Evolutionary conservation across 2,888 invertebrate genomes (phyloP).

Genomic region (Ormyrus thymus): DNA sequence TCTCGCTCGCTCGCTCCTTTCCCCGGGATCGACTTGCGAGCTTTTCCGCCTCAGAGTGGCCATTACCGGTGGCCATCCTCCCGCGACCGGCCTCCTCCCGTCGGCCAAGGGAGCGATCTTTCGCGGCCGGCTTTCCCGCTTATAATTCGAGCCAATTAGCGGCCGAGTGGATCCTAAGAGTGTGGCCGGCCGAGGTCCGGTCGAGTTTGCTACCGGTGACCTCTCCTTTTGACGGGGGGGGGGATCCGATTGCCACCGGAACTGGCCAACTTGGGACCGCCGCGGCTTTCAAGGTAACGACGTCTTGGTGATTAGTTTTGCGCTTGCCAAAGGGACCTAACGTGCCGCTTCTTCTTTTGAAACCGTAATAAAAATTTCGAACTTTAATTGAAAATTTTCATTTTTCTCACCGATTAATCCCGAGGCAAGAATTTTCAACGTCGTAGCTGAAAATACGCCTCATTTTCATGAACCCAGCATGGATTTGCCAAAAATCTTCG

Average conservation of each 20-base stretch:
- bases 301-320: too few species aligned
- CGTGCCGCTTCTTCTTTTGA: too few species aligned
- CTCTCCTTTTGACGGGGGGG: conserved; percentile 13
- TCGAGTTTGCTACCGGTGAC: neutral
- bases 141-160: conserved; percentile 48
- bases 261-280: too few species aligned
- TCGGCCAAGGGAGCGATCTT: neutral
- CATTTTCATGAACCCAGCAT: too few species aligned
- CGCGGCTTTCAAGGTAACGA: too few species aligned
- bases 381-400: too few species aligned
- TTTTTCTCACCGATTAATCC: too few species aligned
- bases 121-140: neutral
- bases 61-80: conserved; percentile 66
- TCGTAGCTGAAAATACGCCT: too few species aligned
- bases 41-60: conserved; percentile 69
- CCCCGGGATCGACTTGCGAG: conserved; percentile 22
- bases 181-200: neutral
- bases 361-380: too few species aligned
- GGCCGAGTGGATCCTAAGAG: neutral
- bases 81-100: conserved; percentile 12
- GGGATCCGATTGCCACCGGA: neutral
- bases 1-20: neutral
- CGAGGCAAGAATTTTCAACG: too few species aligned
- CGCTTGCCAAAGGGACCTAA: too few species aligned
- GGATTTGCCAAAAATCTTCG: too few species aligned